Evolutionary conservation across 2,888 invertebrate species (phyloP).

Genomic region (Ferdinandea cuprea): DNA sequence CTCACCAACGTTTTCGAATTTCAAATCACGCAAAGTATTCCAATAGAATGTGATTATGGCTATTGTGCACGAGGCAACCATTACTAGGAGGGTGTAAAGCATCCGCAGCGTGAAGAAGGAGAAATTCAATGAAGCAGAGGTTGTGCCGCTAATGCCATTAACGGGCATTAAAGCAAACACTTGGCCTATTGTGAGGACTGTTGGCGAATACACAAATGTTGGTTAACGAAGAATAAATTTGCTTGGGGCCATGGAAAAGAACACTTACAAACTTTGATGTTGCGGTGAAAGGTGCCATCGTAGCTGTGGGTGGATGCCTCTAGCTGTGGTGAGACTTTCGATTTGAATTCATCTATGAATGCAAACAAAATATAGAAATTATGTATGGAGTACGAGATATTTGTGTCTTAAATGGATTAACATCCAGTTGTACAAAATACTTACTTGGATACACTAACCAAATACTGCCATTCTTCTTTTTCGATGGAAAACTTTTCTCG

Average conservation of each 20-base stretch:
- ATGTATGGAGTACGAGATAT: neutral
- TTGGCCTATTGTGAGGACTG: conserved; percentile 83
- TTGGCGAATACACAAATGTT: conserved; percentile 19
- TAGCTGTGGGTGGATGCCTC: conserved; percentile 44
- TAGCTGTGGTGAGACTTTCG: conserved; percentile 57
- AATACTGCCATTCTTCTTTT: conserved; percentile 45
- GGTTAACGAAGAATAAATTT: neutral
- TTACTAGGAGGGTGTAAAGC: conserved; percentile 52
- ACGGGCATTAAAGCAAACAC: conserved; percentile 84
- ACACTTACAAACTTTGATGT: conserved; percentile 68
- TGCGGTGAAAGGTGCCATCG: conserved; percentile 67
- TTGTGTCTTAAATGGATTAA: neutral
- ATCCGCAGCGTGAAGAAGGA: conserved; percentile 50
- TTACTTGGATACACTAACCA: conserved; percentile 65
- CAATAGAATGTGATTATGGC: conserved; percentile 63
- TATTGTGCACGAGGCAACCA: conserved; percentile 50
- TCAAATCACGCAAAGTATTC: conserved; percentile 63
- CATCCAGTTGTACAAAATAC: conserved; percentile 11
- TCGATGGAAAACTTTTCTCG: conserved; percentile 37
- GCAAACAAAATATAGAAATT: neutral
- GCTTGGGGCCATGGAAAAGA: neutral
- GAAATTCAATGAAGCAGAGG: conserved; percentile 78
- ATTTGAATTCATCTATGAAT: conserved; percentile 61
- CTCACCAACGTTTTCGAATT: conserved; percentile 66
- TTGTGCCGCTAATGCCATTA: conserved; percentile 80